Evolutionary conservation across 2,797 vertebrate species (phyloP).

Genomic region (Rhinoraja longicauda): DNA sequence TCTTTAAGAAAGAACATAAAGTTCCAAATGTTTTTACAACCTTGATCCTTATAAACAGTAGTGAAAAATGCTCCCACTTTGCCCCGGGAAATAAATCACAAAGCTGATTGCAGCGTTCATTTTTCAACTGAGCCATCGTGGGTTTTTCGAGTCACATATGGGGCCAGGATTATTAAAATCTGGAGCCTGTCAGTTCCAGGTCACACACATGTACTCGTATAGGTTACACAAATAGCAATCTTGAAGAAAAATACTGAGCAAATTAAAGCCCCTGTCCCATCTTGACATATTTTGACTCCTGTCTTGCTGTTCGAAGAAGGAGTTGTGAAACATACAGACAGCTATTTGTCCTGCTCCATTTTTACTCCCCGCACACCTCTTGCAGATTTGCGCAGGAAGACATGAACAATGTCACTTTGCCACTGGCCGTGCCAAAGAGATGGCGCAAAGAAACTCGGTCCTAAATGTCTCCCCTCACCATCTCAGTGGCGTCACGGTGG

Average conservation of each 20-base stretch:
- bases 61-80: conserved; percentile 32
- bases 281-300: conserved; percentile 32
- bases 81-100: conserved; percentile 25
- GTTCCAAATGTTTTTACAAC: conserved; percentile 20
- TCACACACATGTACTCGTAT: conserved; percentile 12
- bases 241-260: conserved; percentile 25
- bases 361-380: background rate
- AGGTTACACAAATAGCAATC: conserved; percentile 30
- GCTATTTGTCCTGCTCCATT: background rate
- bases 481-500: no score
- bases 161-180: conserved; percentile 8
- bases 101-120: conserved; percentile 29
- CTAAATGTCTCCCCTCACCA: background rate
- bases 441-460: background rate
- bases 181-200: conserved; percentile 34
- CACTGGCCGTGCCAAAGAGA: background rate
- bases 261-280: conserved; percentile 32
- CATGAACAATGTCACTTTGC: background rate
- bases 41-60: conserved; percentile 25
- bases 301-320: conserved; percentile 3
- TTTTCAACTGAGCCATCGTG: conserved; percentile 20
- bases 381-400: no score
- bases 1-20: conserved; percentile 26
- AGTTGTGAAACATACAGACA: background rate
- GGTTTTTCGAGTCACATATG: conserved; percentile 35